Evolutionary conservation across 1,140 invertebrate species (phyloP), one percentile per base, ranked within the genome.

Genomic region (Neotoxoptera formosana): DNA sequence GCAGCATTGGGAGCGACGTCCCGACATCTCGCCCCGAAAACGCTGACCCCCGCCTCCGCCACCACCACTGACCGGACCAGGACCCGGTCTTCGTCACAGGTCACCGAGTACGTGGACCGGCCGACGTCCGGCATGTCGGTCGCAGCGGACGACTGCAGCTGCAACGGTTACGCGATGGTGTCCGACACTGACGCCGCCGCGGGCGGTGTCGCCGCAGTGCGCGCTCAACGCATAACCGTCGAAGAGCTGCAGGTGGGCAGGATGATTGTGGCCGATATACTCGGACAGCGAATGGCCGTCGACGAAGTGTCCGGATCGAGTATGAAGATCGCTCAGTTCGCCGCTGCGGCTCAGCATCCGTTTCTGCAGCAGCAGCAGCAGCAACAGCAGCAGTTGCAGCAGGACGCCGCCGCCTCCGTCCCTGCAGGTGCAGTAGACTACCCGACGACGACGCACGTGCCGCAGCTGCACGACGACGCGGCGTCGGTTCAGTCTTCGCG

Each of bases 191-290:
- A 4, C 41, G 4, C 47, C 2, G 7, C 48, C 0, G 34, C 34
- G 0, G 81, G 47, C 95, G 60, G 60, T 20, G 95, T 90, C 93
- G 90, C 60, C 4, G 60, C 60, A 34, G 60, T 93, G 7, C 36
- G 91, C 14, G 91, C 91, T 20, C 91, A 93, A 17, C 47, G 81
- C 23, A 56, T 93, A 51, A 93, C 23, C 48, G 91, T 93, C 47
- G 17, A 56, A 11, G 91, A 93, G 7, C 48, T 93, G 4, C 47
- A 84, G n/a, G 91, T 93, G 21, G 81, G 91, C 6, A 93, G 56
- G 34, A 83, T 93, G 48, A 93, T 48, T 34, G 81, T 93, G 36
- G 91, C 91, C 48, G 91, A 93, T 7, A 30, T 93, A 14, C 81
- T 83, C 48, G 48, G 91, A 0, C 81, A 56, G 48, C 76, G 48